Evolutionary conservation across 2,113 vertebrate species (phyloP), one percentile per base, ranked within the genome.

Genomic region (Porphyrio hochstetteri): DNA sequence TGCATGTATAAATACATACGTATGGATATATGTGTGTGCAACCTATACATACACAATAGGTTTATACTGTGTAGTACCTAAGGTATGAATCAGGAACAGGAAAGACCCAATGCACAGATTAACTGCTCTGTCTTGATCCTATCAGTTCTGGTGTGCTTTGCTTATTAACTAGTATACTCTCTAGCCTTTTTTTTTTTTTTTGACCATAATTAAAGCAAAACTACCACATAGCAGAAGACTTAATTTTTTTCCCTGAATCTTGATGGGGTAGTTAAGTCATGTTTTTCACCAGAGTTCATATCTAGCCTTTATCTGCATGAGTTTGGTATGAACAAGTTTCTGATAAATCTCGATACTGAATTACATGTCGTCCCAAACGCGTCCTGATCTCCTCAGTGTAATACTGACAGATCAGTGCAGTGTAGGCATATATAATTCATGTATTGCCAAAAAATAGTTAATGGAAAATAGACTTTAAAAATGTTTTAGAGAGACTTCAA

Each of bases 1-100:
- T n/a, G 9, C 9, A 5, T 14, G 7, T 48, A 4, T 53, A 13
- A 14, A 12, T 24, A 10, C 13, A 29, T 0, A 0, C 5, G 2
- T 28, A 5, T n/a, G 3, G 57, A 5, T 23, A 5, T 23, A 18
- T 33, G 0, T 27, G 12, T 33, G 16, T 38, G 17, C 57, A 7
- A 31, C 25, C 35, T 68, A 53, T 29, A n/a, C 14, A 7, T 28
- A 46, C 16, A 23, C 38, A 38, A 1, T 13, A 28, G 10, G 8
- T 40, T 81, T 70, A 16, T 64, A 9, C 29, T 52, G 25, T 38
- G 3, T 4, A 21, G 5, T 19, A 44, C 28, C 19, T 33, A 11
- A 7, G 15, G 31, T 36, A 42, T 19, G 48, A 57, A 79, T 28
- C 0, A 2, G 46, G 71, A 87, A 27, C 67, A 40, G 71, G 59